Evolutionary conservation across 2,888 invertebrate species (phyloP), one percentile per base, ranked within the genome.

Genomic region (Pegoplata infirma): DNA sequence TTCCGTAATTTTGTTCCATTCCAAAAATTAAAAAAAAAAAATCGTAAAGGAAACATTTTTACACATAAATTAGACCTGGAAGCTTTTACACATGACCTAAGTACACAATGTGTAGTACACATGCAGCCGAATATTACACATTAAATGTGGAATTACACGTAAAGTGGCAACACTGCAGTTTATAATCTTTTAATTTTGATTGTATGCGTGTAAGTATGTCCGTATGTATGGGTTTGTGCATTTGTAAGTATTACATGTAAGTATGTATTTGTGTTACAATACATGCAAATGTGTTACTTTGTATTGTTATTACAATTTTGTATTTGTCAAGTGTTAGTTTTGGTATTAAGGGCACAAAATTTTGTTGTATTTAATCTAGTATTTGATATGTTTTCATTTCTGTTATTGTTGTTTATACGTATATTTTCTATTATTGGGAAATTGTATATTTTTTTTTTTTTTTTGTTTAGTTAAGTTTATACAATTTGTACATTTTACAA

Each of bases 401-500:
- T 8, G 59, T 44, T 67, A 32, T 49, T 61, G 56, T 64, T 55
- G 49, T 23, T 51, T 23, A 47, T 12, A 23, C 36, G 14, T 6
- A n/a, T n/a, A n/a, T 10, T 32, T 32, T 61, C 36, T 12, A n/a
- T n/a, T n/a, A 40, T 40, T 40, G 36, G 32, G n/a, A 40, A 40
- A 32, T 10, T 10, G 8, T 32, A 32, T 12, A n/a, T 25, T n/a
- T n/a, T n/a, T n/a, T n/a, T 25, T 25, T 25, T 25, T 25, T 25
- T 3, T 6, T 6, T 25, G 3, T 25, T 25, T 3, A 40, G 36
- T 40, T 32, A 2, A 10, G 2, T n/a, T 40, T 5, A 67, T 63
- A 55, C 21, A 75, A 63, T 63, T 68, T 63, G 40, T 55, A 68
- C 55, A 67, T 51, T 73, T 67, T 63, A 77, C 67, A 77, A 73